Conservation (phyloP, 2,888 invertebrate species). For the Drosophila peninsularis region DNA sequence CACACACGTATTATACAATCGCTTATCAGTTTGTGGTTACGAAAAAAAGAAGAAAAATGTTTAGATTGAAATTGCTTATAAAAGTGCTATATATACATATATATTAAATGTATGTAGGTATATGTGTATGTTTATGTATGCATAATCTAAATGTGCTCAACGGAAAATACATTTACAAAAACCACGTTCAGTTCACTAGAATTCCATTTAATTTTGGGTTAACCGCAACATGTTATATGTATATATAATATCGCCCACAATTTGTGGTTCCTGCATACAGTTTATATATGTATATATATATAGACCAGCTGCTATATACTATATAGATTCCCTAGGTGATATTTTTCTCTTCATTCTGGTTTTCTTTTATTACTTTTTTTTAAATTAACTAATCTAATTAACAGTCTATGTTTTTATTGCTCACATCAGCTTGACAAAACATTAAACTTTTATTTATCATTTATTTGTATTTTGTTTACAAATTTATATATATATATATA, state of each 20-base stretch:
- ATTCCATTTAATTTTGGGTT: constrained; percentile 40
- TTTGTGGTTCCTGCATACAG: neutral
- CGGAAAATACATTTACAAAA: neutral
- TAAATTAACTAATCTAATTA: constrained; percentile 39
- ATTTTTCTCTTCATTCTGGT: neutral
- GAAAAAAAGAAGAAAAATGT: constrained; percentile 17
- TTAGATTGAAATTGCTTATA: constrained; percentile 25
- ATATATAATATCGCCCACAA: constrained; percentile 9
- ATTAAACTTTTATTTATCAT: constrained; percentile 2
- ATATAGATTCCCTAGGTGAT: constrained; percentile 5
- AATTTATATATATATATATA: neutral
- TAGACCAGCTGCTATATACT: neutral
- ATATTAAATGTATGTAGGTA: neutral
- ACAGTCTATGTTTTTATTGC: constrained; percentile 30
- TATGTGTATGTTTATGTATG: neutral
- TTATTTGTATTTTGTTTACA: neutral
- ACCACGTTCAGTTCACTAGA: constrained; percentile 23
- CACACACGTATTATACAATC: constrained; percentile 40
- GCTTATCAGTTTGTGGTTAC: constrained; percentile 50
- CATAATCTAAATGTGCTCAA: constrained; percentile 4
- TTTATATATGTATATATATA: neutral
- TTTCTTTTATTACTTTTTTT: neutral
- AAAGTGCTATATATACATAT: neutral
- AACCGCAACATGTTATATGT: constrained; percentile 32
- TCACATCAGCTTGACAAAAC: constrained; percentile 1